Evolutionary conservation across 1,140 invertebrate genomes (phyloP).

Genomic region (Sipha flava): DNA sequence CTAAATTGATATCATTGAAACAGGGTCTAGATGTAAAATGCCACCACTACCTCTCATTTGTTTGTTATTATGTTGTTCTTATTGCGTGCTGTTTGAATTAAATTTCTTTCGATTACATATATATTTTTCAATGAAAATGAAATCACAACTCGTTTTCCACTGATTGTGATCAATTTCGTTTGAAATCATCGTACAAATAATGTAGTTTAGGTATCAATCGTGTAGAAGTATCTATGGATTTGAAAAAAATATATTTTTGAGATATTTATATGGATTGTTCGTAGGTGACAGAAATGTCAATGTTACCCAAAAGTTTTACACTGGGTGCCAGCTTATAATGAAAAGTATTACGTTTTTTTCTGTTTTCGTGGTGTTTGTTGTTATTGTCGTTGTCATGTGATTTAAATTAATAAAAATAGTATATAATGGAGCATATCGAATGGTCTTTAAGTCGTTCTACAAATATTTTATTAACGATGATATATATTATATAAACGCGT

Average conservation of each 20-base stretch:
- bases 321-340: no score
- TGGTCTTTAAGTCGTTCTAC: background rate
- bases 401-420: background rate
- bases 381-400: background rate
- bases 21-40: background rate
- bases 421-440: background rate
- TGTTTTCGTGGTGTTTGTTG: background rate
- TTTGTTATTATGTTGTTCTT: background rate
- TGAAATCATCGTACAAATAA: background rate
- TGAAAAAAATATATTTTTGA: no score
- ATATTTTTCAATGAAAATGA: no score
- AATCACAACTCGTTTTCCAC: background rate
- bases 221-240: no score
- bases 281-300: no score
- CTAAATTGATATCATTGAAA: background rate
- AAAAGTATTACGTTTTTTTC: no score
- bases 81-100: background rate
- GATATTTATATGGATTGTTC: no score
- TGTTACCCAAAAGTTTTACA: no score
- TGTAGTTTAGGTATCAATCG: background rate
- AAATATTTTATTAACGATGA: background rate
- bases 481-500: background rate
- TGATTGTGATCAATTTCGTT: background rate
- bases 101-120: background rate
- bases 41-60: no score